These are phyloP conservation scores for Cacatua alba DNA, from an alignment of 2,113 vertebrate genomes.

Conservation along the genomic window DNA sequence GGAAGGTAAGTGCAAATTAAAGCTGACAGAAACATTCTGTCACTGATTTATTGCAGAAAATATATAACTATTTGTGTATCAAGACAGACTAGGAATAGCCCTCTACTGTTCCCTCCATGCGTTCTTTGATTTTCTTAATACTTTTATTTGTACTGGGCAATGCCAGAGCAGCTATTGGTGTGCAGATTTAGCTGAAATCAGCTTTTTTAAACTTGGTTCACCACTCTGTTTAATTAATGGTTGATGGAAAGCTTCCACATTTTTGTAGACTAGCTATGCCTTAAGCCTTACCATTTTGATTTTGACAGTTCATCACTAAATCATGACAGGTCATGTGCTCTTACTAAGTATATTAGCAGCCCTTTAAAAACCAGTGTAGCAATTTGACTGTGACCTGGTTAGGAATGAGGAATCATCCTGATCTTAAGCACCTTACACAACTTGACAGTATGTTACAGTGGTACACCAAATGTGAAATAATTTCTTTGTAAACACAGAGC, in stretches of 20 bases:
- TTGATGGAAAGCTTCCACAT: background rate
- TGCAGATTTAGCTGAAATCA: background rate
- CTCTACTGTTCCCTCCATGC: background rate
- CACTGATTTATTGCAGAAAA: background rate
- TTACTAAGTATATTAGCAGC: background rate
- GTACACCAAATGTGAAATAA: background rate
- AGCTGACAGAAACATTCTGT: background rate
- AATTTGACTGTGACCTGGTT: background rate
- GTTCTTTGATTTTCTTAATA: background rate
- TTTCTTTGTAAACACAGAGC: background rate
- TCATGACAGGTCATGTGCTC: background rate
- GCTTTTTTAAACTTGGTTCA: background rate
- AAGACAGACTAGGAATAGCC: background rate
- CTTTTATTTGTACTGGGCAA: background rate
- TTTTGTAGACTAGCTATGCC: background rate
- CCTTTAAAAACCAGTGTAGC: background rate
- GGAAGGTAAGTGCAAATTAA: background rate
- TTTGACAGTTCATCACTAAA: background rate
- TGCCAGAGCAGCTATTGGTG: background rate
- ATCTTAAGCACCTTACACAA: background rate
- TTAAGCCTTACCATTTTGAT: background rate
- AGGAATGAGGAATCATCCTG: background rate
- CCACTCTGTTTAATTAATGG: constrained; percentile 10
- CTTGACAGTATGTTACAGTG: background rate
- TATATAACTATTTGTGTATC: background rate